Conservation (phyloP, 2,797 vertebrate species). For the Sebastes steindachneri region DNA sequence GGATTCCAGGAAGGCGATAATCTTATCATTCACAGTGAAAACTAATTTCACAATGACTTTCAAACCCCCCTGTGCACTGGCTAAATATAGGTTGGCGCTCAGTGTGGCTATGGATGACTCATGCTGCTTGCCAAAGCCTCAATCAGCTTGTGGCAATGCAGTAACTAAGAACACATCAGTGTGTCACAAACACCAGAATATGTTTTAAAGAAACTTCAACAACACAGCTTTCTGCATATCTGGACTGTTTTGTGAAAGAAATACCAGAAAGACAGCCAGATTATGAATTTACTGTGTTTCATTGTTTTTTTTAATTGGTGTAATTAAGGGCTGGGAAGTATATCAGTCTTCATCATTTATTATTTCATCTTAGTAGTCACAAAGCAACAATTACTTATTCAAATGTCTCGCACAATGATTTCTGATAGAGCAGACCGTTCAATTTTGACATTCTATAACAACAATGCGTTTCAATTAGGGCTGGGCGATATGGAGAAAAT, state of each 20-base stretch:
- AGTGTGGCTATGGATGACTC: slow-evolving; percentile 59
- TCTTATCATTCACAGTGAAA: slow-evolving; percentile 54
- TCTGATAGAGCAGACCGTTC: background rate
- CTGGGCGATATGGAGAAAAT: too few species aligned
- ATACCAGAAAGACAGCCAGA: background rate
- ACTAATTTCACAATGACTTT: slow-evolving; percentile 49
- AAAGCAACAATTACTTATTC: background rate
- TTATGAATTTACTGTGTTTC: too few species aligned
- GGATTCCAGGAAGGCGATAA: slow-evolving; percentile 48
- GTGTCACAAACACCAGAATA: background rate
- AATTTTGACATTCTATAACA: background rate
- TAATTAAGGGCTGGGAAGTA: background rate
- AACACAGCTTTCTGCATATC: background rate
- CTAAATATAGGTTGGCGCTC: slow-evolving; percentile 55
- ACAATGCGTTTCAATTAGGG: background rate
- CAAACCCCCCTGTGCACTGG: background rate
- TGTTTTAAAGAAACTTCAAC: background rate
- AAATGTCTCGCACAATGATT: background rate
- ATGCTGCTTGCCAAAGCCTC: slow-evolving; percentile 36
- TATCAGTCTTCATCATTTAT: background rate
- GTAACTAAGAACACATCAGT: background rate
- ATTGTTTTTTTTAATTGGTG: background rate
- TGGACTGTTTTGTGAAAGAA: background rate
- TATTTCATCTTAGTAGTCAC: background rate
- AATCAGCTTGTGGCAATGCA: slow-evolving; percentile 34